Evolutionary conservation across 2,888 invertebrate species (phyloP).

Genomic region (Heliconius sara): DNA sequence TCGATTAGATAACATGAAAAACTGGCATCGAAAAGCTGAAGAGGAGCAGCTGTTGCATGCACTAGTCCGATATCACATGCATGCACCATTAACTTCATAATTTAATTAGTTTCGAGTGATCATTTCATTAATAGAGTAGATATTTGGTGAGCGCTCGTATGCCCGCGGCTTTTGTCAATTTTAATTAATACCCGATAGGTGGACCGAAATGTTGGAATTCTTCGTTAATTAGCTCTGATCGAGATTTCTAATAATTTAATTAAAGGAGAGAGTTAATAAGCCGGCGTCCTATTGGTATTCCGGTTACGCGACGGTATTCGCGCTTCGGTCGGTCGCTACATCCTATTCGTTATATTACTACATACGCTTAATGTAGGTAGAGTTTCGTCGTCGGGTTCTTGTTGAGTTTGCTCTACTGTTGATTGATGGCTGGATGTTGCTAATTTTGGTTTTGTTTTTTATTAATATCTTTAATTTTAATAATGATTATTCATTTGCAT

Average conservation of each 20-base stretch:
- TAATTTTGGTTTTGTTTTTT: not conserved
- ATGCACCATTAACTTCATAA: slow-evolving; percentile 82
- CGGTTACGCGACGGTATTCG: slow-evolving; percentile 69
- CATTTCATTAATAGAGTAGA: slow-evolving; percentile 82
- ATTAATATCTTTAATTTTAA: not conserved
- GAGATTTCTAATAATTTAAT: slow-evolving; percentile 84
- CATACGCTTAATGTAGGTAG: slow-evolving; percentile 19
- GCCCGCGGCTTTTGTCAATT: slow-evolving; percentile 81
- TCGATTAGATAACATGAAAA: slow-evolving; percentile 24
- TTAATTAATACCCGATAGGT: slow-evolving; percentile 82
- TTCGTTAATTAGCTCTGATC: slow-evolving; percentile 81
- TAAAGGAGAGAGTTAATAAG: slow-evolving; percentile 80
- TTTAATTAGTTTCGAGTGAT: slow-evolving; percentile 84
- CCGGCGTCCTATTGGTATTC: slow-evolving; percentile 71
- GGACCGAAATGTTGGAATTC: slow-evolving; percentile 83
- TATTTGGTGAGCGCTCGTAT: slow-evolving; percentile 77
- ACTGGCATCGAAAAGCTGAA: slow-evolving; percentile 31
- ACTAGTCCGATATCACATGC: slow-evolving; percentile 70
- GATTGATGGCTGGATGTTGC: not conserved
- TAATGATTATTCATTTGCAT: not conserved
- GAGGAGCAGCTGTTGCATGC: slow-evolving; percentile 49
- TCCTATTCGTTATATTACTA: slow-evolving; percentile 35
- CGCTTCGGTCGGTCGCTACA: slow-evolving; percentile 48
- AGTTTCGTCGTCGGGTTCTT: slow-evolving; percentile 25
- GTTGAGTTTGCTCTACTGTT: not conserved